Conservation (phyloP, 2,888 invertebrate species). For the Abrostola tripartita region DNA sequence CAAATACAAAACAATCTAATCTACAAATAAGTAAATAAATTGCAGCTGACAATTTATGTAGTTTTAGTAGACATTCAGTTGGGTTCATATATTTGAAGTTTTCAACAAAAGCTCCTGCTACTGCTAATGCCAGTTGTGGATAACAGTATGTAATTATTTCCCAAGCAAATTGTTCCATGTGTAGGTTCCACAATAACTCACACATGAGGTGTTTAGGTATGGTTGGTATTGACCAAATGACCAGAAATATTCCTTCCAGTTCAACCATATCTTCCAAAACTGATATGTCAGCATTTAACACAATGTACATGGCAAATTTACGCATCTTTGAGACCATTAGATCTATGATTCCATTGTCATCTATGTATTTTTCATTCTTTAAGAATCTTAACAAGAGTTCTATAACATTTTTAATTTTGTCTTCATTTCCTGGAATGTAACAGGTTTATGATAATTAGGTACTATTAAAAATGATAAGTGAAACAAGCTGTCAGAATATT, state of each 20-base stretch:
- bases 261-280: slow-evolving; percentile 72
- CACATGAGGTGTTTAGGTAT: slow-evolving; percentile 78
- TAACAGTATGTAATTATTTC: slow-evolving; percentile 74
- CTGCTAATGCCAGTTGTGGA: slow-evolving; percentile 74
- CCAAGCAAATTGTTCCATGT: slow-evolving; percentile 73
- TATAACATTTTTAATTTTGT: slow-evolving; percentile 70
- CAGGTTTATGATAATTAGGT: slow-evolving; percentile 5
- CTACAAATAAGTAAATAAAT: slow-evolving; percentile 74
- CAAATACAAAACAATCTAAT: slow-evolving; percentile 69
- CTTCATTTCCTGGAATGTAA: slow-evolving; percentile 78
- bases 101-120: slow-evolving; percentile 71
- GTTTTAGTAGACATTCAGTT: slow-evolving; percentile 65
- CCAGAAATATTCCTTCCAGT: slow-evolving; percentile 70
- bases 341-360: slow-evolving; percentile 58
- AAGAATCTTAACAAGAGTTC: slow-evolving; percentile 68
- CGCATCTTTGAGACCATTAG: slow-evolving; percentile 60
- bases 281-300: slow-evolving; percentile 76
- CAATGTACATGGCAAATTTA: slow-evolving; percentile 76
- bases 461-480: background rate
- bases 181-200: slow-evolving; percentile 77
- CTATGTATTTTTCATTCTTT: slow-evolving; percentile 66
- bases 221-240: slow-evolving; percentile 78
- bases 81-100: slow-evolving; percentile 77
- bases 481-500: background rate
- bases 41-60: slow-evolving; percentile 67